Conservation (phyloP, 2,113 vertebrate genomes). For the Recurvirostra avosetta region DNA sequence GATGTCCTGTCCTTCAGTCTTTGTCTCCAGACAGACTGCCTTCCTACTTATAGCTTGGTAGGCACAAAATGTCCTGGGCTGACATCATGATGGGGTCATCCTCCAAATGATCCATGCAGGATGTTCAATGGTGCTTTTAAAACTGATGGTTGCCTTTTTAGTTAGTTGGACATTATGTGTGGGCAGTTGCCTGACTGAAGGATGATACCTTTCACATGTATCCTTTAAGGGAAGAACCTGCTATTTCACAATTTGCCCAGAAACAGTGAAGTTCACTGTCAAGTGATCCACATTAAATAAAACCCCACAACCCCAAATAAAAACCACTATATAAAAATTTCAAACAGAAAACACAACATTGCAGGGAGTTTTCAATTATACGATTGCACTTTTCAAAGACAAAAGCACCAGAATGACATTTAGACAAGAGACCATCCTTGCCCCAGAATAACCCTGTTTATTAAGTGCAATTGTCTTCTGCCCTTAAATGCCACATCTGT, state of each 20-base stretch:
- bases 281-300: not conserved
- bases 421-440: not conserved
- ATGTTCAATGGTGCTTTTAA: not conserved
- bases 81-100: not conserved
- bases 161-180: not conserved
- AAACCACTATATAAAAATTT: not conserved
- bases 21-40: not conserved
- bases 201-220: not conserved
- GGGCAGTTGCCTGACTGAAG: not conserved
- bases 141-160: not conserved
- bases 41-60: not conserved
- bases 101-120: not conserved
- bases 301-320: not conserved
- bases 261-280: not conserved
- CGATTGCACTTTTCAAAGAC: not conserved
- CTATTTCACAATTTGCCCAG: not conserved
- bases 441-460: not conserved
- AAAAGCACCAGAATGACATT: not conserved
- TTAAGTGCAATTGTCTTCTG: not conserved
- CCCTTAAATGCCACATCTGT: rapidly evolving
- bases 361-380: not conserved
- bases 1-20: not conserved
- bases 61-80: not conserved
- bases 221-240: not conserved
- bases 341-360: not conserved